A percentile compares a stretch with the other conserved stretches of the same genome.
These are phyloP conservation scores for Sparidentex hasta DNA, from an alignment of 2,797 vertebrate genomes.

Conservation along the genomic window DNA sequence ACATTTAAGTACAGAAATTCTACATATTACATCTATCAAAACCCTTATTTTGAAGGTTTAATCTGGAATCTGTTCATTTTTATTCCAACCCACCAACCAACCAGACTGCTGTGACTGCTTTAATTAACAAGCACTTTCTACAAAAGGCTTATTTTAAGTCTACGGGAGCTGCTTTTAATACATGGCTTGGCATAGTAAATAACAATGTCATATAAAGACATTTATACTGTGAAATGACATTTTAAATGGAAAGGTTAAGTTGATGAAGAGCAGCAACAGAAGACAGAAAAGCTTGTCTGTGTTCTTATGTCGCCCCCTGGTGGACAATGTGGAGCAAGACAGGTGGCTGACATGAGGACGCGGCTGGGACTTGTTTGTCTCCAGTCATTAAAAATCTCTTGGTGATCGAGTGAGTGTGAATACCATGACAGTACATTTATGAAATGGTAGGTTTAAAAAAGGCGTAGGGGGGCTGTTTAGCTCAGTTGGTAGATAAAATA, in stretches of 20 bases:
- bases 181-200: not conserved
- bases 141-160: not conserved
- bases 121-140: not conserved
- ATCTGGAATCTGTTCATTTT: not conserved
- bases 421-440: too few relatives aligned
- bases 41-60: too few relatives aligned
- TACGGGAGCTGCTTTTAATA: not conserved
- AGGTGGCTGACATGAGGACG: not conserved
- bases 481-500: too few relatives aligned
- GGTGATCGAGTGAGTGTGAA: too few relatives aligned
- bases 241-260: not conserved
- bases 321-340: slow-evolving; percentile 8
- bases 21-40: too few relatives aligned
- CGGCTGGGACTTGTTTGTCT: not conserved
- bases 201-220: slow-evolving; percentile 1
- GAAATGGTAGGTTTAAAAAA: too few relatives aligned
- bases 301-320: slow-evolving; percentile 16
- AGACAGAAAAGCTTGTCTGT: not conserved
- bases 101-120: not conserved
- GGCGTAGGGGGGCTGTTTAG: too few relatives aligned
- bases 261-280: not conserved
- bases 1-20: too few relatives aligned
- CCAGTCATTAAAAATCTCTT: not conserved
- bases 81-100: not conserved
- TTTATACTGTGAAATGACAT: slow-evolving; percentile 7